These are phyloP conservation scores for Prosopocoilus inquinatus DNA, from an alignment of 2,888 invertebrate genomes.

Conservation along the genomic window DNA sequence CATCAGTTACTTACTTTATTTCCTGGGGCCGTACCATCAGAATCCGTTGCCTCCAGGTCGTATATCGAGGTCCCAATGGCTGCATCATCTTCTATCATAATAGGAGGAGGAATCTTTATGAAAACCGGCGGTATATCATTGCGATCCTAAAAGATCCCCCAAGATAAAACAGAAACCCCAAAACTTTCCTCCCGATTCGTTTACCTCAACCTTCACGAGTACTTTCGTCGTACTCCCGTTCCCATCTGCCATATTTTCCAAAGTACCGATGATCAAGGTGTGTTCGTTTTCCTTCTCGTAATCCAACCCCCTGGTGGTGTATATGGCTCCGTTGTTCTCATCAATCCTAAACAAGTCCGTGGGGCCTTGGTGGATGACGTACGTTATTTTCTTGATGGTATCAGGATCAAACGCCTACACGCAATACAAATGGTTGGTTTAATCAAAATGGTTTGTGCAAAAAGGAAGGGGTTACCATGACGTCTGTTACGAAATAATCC, in stretches of 20 bases:
- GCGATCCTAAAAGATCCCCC: constrained; percentile 60
- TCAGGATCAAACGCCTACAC: constrained; percentile 28
- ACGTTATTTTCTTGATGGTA: constrained; percentile 54
- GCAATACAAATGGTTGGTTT: constrained; percentile 1
- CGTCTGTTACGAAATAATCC: constrained; percentile 74
- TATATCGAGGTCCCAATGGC: constrained; percentile 79
- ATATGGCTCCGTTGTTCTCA: constrained; percentile 73
- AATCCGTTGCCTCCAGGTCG: constrained; percentile 76
- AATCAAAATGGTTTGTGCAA: constrained; percentile 5
- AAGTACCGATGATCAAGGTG: constrained; percentile 75
- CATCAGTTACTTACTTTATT: constrained; percentile 59
- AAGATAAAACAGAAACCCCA: neutral
- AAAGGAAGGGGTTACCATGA: constrained; percentile 57
- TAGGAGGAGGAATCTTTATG: constrained; percentile 76
- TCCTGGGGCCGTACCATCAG: constrained; percentile 81
- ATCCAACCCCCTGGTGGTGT: constrained; percentile 74
- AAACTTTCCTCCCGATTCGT: constrained; percentile 6
- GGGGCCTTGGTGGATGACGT: constrained; percentile 78
- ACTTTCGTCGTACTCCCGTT: constrained; percentile 74
- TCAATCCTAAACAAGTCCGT: constrained; percentile 81
- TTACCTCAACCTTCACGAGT: constrained; percentile 67
- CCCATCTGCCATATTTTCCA: constrained; percentile 72
- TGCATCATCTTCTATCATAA: constrained; percentile 80
- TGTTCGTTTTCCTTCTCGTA: constrained; percentile 73
- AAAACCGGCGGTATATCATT: constrained; percentile 89